These are phyloP conservation scores for Rhegmatorhina hoffmannsi DNA, from an alignment of 2,113 vertebrate genomes.

Conservation along the genomic window DNA sequence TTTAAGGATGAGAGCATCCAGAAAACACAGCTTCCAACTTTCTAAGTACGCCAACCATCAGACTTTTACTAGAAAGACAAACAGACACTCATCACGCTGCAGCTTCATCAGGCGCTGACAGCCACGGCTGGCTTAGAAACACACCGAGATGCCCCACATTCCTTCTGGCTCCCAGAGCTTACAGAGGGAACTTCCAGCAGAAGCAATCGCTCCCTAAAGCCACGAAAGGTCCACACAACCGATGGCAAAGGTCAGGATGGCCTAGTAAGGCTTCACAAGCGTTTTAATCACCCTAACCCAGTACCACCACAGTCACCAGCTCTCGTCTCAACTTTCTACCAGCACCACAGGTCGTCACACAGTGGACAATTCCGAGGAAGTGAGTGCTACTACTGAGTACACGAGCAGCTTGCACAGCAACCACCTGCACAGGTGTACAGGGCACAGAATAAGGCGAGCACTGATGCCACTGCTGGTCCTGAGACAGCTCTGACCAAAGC, in stretches of 20 bases:
- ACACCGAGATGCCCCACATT: neutral
- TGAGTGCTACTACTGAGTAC: neutral
- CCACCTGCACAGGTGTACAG: accelerated
- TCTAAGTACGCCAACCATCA: neutral
- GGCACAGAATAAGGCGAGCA: accelerated
- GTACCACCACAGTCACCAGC: neutral
- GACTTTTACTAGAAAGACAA: neutral
- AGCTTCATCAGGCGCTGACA: neutral
- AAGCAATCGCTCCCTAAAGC: neutral
- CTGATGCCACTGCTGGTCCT: accelerated
- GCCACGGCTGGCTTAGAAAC: neutral
- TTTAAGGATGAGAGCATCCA: neutral
- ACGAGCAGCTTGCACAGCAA: neutral
- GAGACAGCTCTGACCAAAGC: neutral
- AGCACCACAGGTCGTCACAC: accelerated
- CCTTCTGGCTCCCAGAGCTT: neutral
- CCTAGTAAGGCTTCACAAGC: neutral
- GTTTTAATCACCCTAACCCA: neutral
- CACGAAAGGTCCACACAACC: accelerated
- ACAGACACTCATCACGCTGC: neutral
- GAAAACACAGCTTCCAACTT: neutral
- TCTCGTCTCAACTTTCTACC: neutral
- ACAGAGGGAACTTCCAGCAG: neutral
- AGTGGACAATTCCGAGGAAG: neutral
- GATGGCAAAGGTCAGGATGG: accelerated